Conservation (phyloP, 64 coral and sea anemone genomes). For the Hydrozoanthus tunicans region DNA sequence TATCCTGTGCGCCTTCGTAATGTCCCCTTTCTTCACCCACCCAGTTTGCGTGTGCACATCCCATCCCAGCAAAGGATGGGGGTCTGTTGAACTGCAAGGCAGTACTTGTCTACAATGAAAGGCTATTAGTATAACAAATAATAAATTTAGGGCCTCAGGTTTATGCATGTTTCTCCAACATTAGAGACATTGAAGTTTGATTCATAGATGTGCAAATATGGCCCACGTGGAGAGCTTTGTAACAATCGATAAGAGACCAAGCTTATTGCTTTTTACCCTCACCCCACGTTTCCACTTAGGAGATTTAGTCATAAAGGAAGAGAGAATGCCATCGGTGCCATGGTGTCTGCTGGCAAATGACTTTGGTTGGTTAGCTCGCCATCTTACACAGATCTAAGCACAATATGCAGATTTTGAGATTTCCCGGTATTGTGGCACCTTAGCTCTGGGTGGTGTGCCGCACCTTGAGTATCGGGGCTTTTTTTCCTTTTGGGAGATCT, state of each 20-base stretch:
- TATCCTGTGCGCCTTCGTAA: constrained; percentile 29
- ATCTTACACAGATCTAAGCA: constrained; percentile 10
- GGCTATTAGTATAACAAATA: constrained; percentile 19
- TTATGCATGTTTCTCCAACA: constrained; percentile 20
- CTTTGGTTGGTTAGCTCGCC: constrained; percentile 34
- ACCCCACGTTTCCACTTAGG: constrained; percentile 95
- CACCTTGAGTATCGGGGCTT: not conserved
- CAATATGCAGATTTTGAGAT: constrained; percentile 57
- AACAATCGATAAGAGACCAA: constrained; percentile 77
- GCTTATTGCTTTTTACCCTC: constrained; percentile 38
- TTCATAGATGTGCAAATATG: constrained; percentile 85
- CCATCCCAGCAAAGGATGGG: constrained; percentile 35
- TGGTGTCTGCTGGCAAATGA: constrained; percentile 50
- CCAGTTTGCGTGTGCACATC: not conserved
- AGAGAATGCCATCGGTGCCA: constrained; percentile 35
- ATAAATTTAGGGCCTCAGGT: constrained; percentile 4
- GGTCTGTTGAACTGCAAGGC: not conserved
- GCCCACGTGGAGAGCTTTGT: constrained; percentile 67
- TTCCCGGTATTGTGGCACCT: not conserved
- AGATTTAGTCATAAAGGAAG: constrained; percentile 54
- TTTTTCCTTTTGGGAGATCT: not conserved
- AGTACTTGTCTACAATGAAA: constrained; percentile 7
- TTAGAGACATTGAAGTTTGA: constrained; percentile 66
- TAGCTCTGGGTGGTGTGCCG: not conserved
- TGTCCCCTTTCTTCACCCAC: not conserved